phyloP scores from a whole-genome alignment of 2,797 vertebrate species.

The Triplophysa bombifrons region DNA sequence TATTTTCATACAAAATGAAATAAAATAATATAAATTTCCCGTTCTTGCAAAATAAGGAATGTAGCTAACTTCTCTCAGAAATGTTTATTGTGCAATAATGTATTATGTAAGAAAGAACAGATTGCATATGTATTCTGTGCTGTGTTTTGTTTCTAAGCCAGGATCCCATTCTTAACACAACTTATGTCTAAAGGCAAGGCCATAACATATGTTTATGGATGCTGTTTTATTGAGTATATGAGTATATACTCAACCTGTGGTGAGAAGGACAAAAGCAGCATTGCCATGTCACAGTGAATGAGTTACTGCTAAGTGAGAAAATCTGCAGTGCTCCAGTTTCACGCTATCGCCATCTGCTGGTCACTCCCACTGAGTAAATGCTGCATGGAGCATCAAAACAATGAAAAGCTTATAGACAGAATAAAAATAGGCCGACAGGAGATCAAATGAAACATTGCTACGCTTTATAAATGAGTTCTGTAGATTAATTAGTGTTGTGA shows the following conservation, averaged over 20 bases:
- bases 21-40: too few species aligned
- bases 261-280: conserved; percentile 44
- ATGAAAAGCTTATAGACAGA: background rate
- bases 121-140: background rate
- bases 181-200: background rate
- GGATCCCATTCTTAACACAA: background rate
- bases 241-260: conserved; percentile 34
- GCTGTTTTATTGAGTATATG: conserved; percentile 4
- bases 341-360: conserved; percentile 54
- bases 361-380: conserved; percentile 43
- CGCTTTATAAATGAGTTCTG: background rate
- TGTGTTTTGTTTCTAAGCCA: background rate
- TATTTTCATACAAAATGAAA: too few species aligned
- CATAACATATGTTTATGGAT: background rate
- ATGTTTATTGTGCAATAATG: background rate
- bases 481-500: background rate
- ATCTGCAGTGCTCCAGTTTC: conserved; percentile 41
- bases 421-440: background rate
- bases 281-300: conserved; percentile 53
- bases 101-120: background rate
- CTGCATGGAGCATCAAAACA: background rate
- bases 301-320: conserved; percentile 53
- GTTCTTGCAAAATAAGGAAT: too few species aligned
- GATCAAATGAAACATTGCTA: conserved; percentile 13
- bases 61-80: background rate